phyloP scores from a whole-genome alignment of 2,888 invertebrate species.

The Plebejus melissa region DNA sequence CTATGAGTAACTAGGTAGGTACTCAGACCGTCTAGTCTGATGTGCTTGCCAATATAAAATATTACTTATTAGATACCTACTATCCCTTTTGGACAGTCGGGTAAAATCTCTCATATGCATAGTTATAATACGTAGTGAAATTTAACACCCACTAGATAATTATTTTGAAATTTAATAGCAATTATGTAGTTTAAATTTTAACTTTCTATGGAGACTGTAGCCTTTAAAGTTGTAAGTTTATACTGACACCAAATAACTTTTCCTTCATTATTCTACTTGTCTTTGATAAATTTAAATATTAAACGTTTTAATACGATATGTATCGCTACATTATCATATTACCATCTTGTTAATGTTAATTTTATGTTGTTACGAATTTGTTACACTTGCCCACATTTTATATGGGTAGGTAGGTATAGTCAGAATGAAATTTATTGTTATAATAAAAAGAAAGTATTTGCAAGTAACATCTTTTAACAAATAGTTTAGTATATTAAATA shows the following conservation, averaged over 20 bases:
- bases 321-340: neutral
- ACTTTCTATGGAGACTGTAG: neutral
- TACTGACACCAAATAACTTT: neutral
- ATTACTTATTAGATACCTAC: neutral
- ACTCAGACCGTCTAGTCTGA: too few species aligned
- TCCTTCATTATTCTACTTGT: conserved; percentile 13
- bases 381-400: neutral
- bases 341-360: neutral
- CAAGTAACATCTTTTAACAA: neutral
- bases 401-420: neutral
- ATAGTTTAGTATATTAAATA: neutral
- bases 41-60: neutral
- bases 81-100: neutral
- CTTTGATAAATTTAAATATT: conserved; percentile 1
- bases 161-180: neutral
- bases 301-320: conserved; percentile 16
- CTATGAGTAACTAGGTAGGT: too few species aligned
- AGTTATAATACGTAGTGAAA: neutral
- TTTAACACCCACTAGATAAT: conserved; percentile 6
- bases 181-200: conserved; percentile 8
- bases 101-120: neutral
- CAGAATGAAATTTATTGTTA: neutral
- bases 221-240: conserved; percentile 11
- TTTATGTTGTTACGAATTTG: neutral
- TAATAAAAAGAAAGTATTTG: neutral